Evolutionary conservation across 2,888 invertebrate species (phyloP).

Genomic region (Sepiola atlantica): DNA sequence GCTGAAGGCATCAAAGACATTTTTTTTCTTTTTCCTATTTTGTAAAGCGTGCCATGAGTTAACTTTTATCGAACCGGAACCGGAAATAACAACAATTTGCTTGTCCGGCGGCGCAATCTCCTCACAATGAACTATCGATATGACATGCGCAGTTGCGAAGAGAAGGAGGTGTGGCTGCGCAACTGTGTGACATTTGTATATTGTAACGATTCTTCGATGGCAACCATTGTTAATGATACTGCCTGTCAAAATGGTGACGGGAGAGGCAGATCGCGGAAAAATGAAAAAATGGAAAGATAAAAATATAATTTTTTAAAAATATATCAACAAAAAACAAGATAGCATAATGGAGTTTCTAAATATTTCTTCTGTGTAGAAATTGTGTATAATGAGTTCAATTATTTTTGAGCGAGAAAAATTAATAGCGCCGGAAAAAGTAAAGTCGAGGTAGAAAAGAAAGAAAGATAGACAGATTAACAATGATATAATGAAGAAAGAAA

Average conservation of each 20-base stretch:
- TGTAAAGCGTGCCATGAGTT: neutral
- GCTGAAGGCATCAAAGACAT: neutral
- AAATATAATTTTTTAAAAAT: too few species aligned
- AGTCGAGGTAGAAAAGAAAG: neutral
- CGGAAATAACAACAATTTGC: constrained; percentile 32
- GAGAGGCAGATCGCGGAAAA: neutral
- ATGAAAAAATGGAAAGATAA: neutral
- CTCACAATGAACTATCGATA: constrained; percentile 32
- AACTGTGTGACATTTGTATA: constrained; percentile 32
- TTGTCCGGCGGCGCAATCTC: neutral
- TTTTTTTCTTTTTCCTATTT: neutral
- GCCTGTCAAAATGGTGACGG: neutral
- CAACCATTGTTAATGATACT: neutral
- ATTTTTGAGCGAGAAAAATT: neutral
- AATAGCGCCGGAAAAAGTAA: neutral
- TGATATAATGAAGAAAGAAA: neutral
- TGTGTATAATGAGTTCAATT: neutral
- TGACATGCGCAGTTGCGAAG: neutral
- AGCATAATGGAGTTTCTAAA: constrained; percentile 9
- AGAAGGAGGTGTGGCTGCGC: neutral
- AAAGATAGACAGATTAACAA: neutral
- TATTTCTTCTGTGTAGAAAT: constrained; percentile 12
- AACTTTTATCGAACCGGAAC: constrained; percentile 32
- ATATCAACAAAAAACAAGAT: neutral
- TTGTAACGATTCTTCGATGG: constrained; percentile 11